These are phyloP conservation scores for Cyphomyrmex costatus DNA, from an alignment of 1,140 invertebrate genomes.

Conservation along the genomic window DNA sequence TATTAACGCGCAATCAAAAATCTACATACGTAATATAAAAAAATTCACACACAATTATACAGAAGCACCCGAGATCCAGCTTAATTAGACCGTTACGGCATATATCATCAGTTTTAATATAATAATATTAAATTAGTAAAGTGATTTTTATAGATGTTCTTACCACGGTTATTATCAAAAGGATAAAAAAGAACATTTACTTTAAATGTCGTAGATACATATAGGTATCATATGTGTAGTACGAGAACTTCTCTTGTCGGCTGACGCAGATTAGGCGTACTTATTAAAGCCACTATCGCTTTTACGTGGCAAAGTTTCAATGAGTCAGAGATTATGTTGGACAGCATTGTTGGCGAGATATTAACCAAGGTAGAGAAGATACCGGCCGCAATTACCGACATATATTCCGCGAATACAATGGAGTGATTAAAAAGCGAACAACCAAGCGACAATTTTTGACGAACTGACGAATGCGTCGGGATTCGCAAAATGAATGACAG, in stretches of 20 bases:
- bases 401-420: constrained; percentile 48
- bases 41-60: no score
- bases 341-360: constrained; percentile 71
- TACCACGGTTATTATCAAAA: not conserved
- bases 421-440: constrained; percentile 60
- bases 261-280: constrained; percentile 79
- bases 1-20: no score
- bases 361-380: constrained; percentile 63
- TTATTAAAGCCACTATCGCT: constrained; percentile 80
- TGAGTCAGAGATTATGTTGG: constrained; percentile 81
- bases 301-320: constrained; percentile 81
- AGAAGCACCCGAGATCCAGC: no score
- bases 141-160: not conserved
- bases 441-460: constrained; percentile 55
- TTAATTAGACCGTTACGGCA: no score
- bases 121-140: no score
- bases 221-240: constrained; percentile 5
- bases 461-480: not conserved
- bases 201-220: constrained; percentile 7
- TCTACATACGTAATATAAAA: no score
- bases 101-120: no score
- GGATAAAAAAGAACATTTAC: constrained; percentile 6
- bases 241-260: constrained; percentile 65
- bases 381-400: constrained; percentile 55
- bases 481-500: not conserved